Evolutionary conservation across 2,113 vertebrate genomes (phyloP).

Genomic region (Phycodurus eques): DNA sequence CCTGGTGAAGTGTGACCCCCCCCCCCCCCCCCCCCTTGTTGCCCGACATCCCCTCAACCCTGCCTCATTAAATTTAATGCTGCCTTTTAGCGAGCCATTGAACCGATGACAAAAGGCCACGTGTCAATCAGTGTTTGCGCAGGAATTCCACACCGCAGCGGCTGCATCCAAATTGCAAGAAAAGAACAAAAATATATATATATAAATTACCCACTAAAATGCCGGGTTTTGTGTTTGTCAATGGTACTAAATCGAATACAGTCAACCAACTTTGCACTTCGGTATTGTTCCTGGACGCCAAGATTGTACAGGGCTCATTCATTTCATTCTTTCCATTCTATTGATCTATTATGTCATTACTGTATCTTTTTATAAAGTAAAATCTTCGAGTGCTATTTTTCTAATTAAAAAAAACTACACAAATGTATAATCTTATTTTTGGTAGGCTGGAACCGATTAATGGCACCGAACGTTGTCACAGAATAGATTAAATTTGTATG

Average conservation of each 20-base stretch:
- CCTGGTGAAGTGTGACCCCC: background rate
- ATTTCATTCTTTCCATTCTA: no score
- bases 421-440: no score
- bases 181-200: background rate
- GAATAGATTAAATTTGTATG: no score
- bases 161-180: background rate
- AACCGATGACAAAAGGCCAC: slow-evolving; percentile 2
- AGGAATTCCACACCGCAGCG: background rate
- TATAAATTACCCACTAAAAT: background rate
- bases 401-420: no score
- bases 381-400: no score
- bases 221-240: background rate
- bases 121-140: slow-evolving; percentile 3
- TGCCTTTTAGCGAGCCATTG: background rate
- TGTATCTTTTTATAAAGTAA: no score
- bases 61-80: slow-evolving; percentile 6
- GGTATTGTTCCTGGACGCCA: background rate
- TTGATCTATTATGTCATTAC: no score
- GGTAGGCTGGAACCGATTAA: no score
- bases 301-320: background rate
- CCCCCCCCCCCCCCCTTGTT: background rate
- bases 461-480: no score
- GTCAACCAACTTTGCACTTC: background rate
- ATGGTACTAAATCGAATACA: background rate
- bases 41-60: background rate